Percentiles rank a stretch among this genome's conserved stretches.
Evolutionary conservation across 2,888 invertebrate species (phyloP).

Genomic region (Thalpophila matura): DNA sequence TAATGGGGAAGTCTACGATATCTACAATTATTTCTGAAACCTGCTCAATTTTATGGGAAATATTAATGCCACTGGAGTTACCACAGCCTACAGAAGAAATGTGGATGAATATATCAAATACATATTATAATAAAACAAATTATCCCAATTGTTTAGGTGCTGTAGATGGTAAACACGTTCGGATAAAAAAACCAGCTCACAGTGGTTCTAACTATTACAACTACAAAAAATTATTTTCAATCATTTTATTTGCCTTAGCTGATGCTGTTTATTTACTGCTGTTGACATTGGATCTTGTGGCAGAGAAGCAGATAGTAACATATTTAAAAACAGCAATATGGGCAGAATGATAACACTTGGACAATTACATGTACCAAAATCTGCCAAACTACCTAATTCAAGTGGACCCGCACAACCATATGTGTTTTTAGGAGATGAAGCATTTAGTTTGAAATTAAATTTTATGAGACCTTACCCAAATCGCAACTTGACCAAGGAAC

Average conservation of each 20-base stretch:
- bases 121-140: constrained; percentile 31
- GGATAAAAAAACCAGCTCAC: constrained; percentile 32
- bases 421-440: constrained; percentile 31
- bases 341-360: constrained; percentile 6
- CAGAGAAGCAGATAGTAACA: constrained; percentile 21
- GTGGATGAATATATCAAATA: constrained; percentile 13
- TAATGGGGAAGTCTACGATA: not conserved
- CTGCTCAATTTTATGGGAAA: no score
- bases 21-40: no score
- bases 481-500: constrained; percentile 10
- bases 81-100: constrained; percentile 22
- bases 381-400: constrained; percentile 15
- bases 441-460: constrained; percentile 22
- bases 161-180: constrained; percentile 57
- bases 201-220: constrained; percentile 35
- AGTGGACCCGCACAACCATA: constrained; percentile 8
- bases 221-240: constrained; percentile 34
- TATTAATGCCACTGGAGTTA: constrained; percentile 24
- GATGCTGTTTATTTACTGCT: constrained; percentile 31
- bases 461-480: constrained; percentile 32
- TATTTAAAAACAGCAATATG: constrained; percentile 10
- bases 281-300: constrained; percentile 37
- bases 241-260: constrained; percentile 28
- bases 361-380: constrained; percentile 17
- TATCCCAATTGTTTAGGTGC: constrained; percentile 49